These are phyloP conservation scores for Bilobella aurantiaca DNA, from an alignment of 1,140 invertebrate genomes.

Conservation along the genomic window DNA sequence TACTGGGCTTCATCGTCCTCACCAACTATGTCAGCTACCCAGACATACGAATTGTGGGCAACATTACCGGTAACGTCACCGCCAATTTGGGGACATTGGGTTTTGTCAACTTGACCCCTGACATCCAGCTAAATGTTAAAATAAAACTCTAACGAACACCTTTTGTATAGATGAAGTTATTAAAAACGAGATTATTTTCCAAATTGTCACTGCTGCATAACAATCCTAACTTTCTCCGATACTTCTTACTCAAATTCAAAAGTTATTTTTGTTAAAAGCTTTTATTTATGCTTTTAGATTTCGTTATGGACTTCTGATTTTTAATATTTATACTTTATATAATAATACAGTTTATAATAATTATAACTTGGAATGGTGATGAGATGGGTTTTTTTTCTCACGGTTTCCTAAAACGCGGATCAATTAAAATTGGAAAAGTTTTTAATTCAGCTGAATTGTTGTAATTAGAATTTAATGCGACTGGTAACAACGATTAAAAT, in stretches of 20 bases:
- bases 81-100: slow-evolving; percentile 38
- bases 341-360: too few relatives aligned
- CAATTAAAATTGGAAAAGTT: too few relatives aligned
- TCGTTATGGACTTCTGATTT: too few relatives aligned
- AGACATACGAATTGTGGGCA: background rate
- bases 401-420: too few relatives aligned
- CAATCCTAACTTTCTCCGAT: background rate
- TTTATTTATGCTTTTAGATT: background rate
- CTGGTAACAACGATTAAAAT: too few relatives aligned
- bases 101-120: slow-evolving; percentile 36
- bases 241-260: background rate
- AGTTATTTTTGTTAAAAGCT: background rate
- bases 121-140: background rate
- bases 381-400: too few relatives aligned
- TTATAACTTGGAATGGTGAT: too few relatives aligned
- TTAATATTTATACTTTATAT: too few relatives aligned
- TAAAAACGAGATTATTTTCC: background rate
- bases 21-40: background rate
- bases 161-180: background rate
- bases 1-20: background rate
- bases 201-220: background rate
- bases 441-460: too few relatives aligned
- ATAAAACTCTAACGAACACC: background rate
- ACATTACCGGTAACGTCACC: slow-evolving; percentile 9
- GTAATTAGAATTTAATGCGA: too few relatives aligned